These are phyloP conservation scores for Dissostichus mawsoni DNA, from an alignment of 2,113 vertebrate genomes.

Conservation along the genomic window DNA sequence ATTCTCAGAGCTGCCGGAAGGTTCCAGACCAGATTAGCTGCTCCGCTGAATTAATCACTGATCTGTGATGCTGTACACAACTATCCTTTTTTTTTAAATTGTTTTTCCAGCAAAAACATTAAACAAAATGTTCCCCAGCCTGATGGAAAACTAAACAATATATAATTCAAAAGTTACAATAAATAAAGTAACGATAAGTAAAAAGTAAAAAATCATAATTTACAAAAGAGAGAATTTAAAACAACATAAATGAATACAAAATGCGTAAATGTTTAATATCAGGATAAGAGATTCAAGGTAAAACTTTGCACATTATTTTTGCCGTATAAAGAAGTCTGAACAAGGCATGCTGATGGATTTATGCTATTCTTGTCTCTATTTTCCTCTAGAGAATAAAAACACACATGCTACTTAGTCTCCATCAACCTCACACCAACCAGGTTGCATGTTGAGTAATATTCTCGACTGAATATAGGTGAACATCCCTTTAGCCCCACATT, in stretches of 20 bases:
- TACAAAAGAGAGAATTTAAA: too few species aligned
- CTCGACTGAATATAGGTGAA: constrained; percentile 38
- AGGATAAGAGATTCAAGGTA: constrained; percentile 13
- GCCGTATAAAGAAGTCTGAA: background rate
- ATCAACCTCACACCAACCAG: constrained; percentile 45
- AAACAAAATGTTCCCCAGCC: too few species aligned
- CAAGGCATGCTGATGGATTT: constrained; percentile 33
- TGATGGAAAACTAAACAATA: too few species aligned
- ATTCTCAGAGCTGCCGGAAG: constrained; percentile 17
- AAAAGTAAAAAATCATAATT: too few species aligned
- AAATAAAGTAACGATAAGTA: too few species aligned
- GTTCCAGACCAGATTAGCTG: constrained; percentile 36
- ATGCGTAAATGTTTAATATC: background rate
- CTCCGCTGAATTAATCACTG: constrained; percentile 40
- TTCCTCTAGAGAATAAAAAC: constrained; percentile 22
- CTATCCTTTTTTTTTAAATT: background rate
- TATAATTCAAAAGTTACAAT: too few species aligned
- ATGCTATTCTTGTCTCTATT: constrained; percentile 22
- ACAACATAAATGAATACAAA: too few species aligned
- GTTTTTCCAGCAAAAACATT: background rate
- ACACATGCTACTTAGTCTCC: background rate
- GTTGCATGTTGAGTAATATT: constrained; percentile 12
- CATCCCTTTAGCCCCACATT: constrained; percentile 4
- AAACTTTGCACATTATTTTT: background rate
- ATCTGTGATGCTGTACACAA: constrained; percentile 19